These are phyloP conservation scores for Myrmecophaga tridactyla DNA, from an alignment of 2,113 vertebrate species.

Conservation along the genomic window DNA sequence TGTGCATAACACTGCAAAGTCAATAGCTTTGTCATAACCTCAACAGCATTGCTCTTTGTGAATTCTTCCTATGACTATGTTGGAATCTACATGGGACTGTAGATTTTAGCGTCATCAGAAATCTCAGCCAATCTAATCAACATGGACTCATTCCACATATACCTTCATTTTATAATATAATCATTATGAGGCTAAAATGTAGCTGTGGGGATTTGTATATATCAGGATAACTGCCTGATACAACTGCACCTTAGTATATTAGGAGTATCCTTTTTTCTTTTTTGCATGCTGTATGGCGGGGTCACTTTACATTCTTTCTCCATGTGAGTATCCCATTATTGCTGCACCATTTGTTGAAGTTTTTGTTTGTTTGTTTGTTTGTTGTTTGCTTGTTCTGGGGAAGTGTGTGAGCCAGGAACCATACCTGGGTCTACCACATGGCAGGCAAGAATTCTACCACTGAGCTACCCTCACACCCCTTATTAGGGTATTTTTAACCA, in stretches of 20 bases:
- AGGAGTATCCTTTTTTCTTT: too few relatives aligned
- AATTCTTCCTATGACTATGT: not conserved
- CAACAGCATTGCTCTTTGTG: not conserved
- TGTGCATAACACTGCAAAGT: not conserved
- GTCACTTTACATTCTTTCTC: too few relatives aligned
- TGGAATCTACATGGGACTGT: not conserved
- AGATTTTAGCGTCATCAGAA: not conserved
- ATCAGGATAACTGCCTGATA: not conserved
- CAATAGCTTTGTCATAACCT: not conserved
- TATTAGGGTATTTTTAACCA: not conserved
- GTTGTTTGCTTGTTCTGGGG: too few relatives aligned
- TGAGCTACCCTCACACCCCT: too few relatives aligned
- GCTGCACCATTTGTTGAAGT: too few relatives aligned
- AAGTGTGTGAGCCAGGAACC: too few relatives aligned
- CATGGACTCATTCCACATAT: not conserved
- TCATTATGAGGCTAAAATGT: not conserved
- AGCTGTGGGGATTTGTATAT: not conserved
- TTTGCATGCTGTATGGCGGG: too few relatives aligned
- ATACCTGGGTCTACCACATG: too few relatives aligned
- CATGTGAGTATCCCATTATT: too few relatives aligned
- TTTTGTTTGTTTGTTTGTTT: too few relatives aligned
- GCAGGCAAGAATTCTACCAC: too few relatives aligned
- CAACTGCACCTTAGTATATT: not conserved
- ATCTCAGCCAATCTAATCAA: not conserved
- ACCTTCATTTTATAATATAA: not conserved